These are phyloP conservation scores for Ageneiosus marmoratus DNA, from an alignment of 2,113 vertebrate species.

Conservation along the genomic window DNA sequence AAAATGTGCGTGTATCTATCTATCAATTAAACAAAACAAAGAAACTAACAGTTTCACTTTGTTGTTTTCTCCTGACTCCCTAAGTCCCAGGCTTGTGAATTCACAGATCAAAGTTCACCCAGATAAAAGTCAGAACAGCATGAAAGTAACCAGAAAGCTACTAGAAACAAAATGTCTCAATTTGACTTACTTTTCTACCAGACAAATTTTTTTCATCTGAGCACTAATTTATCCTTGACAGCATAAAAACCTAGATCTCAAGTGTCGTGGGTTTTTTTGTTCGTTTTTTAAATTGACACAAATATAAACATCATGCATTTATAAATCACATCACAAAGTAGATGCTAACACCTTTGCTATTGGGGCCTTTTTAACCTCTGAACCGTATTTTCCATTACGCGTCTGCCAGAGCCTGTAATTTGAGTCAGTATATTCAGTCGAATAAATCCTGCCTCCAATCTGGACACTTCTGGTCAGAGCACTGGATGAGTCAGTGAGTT, in stretches of 20 bases:
- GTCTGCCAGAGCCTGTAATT: neutral
- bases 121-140: neutral
- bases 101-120: neutral
- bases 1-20: neutral
- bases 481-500: slow-evolving; percentile 6
- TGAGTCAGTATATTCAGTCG: neutral
- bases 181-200: neutral
- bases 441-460: slow-evolving; percentile 20
- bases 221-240: neutral
- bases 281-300: too few relatives aligned
- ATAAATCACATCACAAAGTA: neutral
- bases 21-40: neutral
- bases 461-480: neutral
- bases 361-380: neutral
- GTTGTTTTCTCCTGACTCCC: neutral
- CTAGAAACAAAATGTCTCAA: neutral
- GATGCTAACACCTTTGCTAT: too few relatives aligned
- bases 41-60: neutral
- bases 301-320: neutral
- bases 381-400: neutral
- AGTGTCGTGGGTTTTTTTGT: too few relatives aligned
- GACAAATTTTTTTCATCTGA: neutral
- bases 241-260: neutral
- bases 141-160: neutral
- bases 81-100: neutral